A percentile compares a stretch with the other conserved stretches of the same genome.
Conservation (phyloP, 2,888 invertebrate genomes). For the Tinea trinotella region DNA sequence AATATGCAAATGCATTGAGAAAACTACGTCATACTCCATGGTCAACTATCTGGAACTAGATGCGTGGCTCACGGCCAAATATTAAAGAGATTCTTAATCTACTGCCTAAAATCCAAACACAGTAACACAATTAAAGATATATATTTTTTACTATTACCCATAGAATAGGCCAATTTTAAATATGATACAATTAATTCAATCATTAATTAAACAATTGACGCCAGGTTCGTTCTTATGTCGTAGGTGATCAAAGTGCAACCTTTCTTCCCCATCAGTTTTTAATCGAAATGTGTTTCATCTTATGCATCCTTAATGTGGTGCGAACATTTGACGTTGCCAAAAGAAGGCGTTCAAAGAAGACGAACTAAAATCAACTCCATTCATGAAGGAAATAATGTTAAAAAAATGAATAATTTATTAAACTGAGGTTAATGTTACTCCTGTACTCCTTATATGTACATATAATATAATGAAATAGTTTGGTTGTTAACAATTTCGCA, state of each 20-base stretch:
- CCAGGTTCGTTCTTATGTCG: no score
- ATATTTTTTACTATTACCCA: no score
- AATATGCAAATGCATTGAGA: constrained; percentile 14
- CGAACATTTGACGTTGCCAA: constrained; percentile 55
- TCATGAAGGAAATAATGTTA: not conserved
- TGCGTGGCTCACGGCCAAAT: constrained; percentile 7
- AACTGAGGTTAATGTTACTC: not conserved
- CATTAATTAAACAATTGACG: no score
- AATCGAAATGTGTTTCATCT: no score
- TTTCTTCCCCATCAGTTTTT: not conserved
- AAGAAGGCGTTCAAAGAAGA: constrained; percentile 33
- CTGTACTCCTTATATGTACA: no score
- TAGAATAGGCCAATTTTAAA: no score
- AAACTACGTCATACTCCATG: constrained; percentile 5
- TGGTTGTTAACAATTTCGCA: not conserved
- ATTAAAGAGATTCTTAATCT: constrained; percentile 5
- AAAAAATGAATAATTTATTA: constrained; percentile 11
- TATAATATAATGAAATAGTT: no score
- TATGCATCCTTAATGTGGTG: no score
- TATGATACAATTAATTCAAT: no score
- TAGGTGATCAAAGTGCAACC: no score
- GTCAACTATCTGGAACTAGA: not conserved
- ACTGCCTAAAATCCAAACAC: no score
- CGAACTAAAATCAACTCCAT: not conserved
- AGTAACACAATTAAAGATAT: no score